Conservation (phyloP, 2,888 invertebrate species). For the Chrysodeixis includens region DNA sequence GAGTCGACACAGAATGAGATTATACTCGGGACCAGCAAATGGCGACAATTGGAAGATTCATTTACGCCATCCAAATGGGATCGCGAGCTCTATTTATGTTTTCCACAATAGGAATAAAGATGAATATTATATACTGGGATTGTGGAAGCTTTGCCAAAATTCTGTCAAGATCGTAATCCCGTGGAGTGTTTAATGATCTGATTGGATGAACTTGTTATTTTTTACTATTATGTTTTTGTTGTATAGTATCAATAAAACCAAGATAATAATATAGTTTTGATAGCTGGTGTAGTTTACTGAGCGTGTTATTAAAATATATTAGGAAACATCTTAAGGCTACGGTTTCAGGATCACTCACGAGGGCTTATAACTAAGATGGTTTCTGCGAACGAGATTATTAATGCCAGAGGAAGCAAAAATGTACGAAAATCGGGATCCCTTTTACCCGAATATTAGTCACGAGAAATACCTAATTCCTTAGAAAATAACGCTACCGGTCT, state of each 20-base stretch:
- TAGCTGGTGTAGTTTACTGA: not conserved
- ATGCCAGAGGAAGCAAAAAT: slow-evolving; percentile 16
- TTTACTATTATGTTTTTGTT: not conserved
- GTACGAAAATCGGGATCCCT: slow-evolving; percentile 27
- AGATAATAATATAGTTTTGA: not conserved
- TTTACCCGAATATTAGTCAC: slow-evolving; percentile 42
- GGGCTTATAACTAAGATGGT: not conserved
- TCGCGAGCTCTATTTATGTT: slow-evolving; percentile 47
- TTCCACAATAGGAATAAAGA: slow-evolving; percentile 52
- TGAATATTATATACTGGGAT: slow-evolving; percentile 45
- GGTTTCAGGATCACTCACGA: not conserved
- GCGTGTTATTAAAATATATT: not conserved
- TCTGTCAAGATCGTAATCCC: slow-evolving; percentile 18
- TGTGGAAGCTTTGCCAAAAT: slow-evolving; percentile 44
- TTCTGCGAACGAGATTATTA: slow-evolving; percentile 23
- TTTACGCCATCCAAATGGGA: slow-evolving; percentile 57
- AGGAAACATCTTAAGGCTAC: not conserved
- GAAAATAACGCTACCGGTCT: slow-evolving; percentile 55
- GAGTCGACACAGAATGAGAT: slow-evolving; percentile 68
- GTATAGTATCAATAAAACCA: not conserved
- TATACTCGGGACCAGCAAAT: slow-evolving; percentile 61
- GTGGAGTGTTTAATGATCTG: slow-evolving; percentile 20
- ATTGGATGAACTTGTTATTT: slow-evolving; percentile 16
- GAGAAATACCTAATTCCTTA: slow-evolving; percentile 49
- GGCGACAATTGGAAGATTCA: slow-evolving; percentile 66